Percentiles rank a stretch among this genome's conserved stretches.
Evolutionary conservation across 1,140 invertebrate genomes (phyloP).

Genomic region (Mylabris phalerata): DNA sequence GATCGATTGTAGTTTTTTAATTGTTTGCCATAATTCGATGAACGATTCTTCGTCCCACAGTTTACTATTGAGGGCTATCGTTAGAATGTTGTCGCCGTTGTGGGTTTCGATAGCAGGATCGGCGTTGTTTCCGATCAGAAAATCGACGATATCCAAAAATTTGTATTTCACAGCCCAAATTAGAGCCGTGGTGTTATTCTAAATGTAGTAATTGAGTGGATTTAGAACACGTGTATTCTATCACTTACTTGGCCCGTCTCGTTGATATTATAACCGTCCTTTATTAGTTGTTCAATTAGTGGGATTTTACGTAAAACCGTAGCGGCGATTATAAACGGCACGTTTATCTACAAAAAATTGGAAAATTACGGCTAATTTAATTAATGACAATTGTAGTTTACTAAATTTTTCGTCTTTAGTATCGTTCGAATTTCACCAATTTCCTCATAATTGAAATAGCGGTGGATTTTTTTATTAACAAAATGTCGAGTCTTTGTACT

Average conservation of each 20-base stretch:
- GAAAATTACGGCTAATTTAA: neutral
- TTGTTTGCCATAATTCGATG: constrained; percentile 35
- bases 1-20: constrained; percentile 22
- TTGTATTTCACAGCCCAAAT: constrained; percentile 40
- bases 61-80: constrained; percentile 36
- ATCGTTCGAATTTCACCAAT: constrained; percentile 21
- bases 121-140: constrained; percentile 35
- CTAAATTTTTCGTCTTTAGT: constrained; percentile 30
- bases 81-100: constrained; percentile 37
- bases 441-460: constrained; percentile 23
- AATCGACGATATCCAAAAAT: constrained; percentile 37
- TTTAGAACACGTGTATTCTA: neutral
- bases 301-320: constrained; percentile 29
- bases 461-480: constrained; percentile 9
- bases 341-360: constrained; percentile 20
- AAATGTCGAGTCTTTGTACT: neutral
- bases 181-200: constrained; percentile 37
- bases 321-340: constrained; percentile 28
- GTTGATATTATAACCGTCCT: constrained; percentile 28
- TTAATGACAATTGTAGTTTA: constrained; percentile 13
- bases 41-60: constrained; percentile 39
- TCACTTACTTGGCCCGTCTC: constrained; percentile 25
- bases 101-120: constrained; percentile 32
- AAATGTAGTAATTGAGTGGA: neutral
- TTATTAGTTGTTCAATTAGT: constrained; percentile 21